Evolutionary conservation across 2,888 invertebrate species (phyloP).

Genomic region (Drosophila helvetica): DNA sequence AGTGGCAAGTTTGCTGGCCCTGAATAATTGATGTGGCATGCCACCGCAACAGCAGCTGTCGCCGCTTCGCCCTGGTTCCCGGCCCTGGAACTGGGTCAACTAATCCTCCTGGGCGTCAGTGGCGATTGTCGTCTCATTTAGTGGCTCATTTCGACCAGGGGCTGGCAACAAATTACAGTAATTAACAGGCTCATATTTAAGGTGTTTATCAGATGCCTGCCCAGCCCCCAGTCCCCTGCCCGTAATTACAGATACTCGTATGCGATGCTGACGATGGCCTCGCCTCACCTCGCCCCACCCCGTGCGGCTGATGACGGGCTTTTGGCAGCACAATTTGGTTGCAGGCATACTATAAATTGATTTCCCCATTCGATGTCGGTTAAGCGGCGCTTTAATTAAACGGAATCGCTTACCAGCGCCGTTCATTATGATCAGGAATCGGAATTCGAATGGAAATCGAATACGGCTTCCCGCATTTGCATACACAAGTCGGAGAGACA

Average conservation of each 20-base stretch:
- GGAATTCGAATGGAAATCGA: conserved; percentile 10
- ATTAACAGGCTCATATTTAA: conserved; percentile 56
- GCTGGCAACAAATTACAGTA: conserved; percentile 58
- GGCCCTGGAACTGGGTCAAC: conserved; percentile 63
- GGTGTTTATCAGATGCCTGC: conserved; percentile 65
- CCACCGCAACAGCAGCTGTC: conserved; percentile 30
- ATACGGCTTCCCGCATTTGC: not conserved
- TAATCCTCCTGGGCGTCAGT: conserved; percentile 50
- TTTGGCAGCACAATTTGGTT: conserved; percentile 62
- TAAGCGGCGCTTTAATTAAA: conserved; percentile 67
- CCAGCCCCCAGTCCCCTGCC: not conserved
- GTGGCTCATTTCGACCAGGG: conserved; percentile 45
- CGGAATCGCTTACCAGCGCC: conserved; percentile 27
- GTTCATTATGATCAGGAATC: conserved; percentile 22
- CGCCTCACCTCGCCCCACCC: conserved; percentile 36
- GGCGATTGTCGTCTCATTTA: conserved; percentile 62
- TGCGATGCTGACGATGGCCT: conserved; percentile 47
- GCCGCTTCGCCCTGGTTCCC: conserved; percentile 6
- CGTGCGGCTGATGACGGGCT: conserved; percentile 39
- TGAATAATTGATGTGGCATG: conserved; percentile 72
- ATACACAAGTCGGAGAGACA: not conserved
- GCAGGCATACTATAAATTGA: conserved; percentile 65
- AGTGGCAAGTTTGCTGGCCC: conserved; percentile 55
- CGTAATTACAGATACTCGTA: conserved; percentile 52
- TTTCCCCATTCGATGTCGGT: conserved; percentile 45